Base-by-base conservation (phyloP, 2,113 vertebrate species). In the Mungos mungo region DNA sequence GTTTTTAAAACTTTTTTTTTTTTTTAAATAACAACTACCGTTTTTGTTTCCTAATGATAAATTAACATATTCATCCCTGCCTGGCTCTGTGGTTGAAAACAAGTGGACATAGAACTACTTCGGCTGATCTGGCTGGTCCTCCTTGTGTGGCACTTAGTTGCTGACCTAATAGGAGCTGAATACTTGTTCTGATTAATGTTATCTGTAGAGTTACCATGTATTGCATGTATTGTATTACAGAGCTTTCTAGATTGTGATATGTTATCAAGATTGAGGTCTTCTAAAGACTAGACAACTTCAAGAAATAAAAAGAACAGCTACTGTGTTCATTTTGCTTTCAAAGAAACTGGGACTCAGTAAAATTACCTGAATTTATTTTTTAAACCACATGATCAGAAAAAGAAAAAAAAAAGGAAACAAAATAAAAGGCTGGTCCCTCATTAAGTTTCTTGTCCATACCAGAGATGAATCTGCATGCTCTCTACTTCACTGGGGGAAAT, bases 291-390 rank as follows among this genome's bases (percentile, higher is more conserved):
- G 38, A 63, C 3, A 88, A 47, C 12, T 72, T 33, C n/a, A 89
- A 93, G 15, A 84, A 96, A 5, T 45, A 68, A 90, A 87, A 88
- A 91, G 10, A 72, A 7, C 25, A 72, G 7, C 27, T 66, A 93
- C 16, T 41, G 0, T 54, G 82, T 45, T 76, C 19, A 57, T 41
- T 80, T 88, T 88, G 52, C 25, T 23, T 60, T 88, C 21, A 85
- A 76, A 81, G 13, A 94, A 91, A 65, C 23, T 57, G 23, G 10
- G 15, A 14, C 60, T 63, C 23, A n/a, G 7, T 25, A 21, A 76
- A 84, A 29, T 71, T 93, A 72, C 63, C 18, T 79, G 31, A 93
- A 81, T 85, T 92, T 50, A 41, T 60, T 95, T 93, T 69, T 68
- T 23, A 65, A 93, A 50, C 3, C n/a, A 93, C 2, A 50, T 47